Percentiles rank a stretch among this genome's conserved stretches.
phyloP scores from a whole-genome alignment of 1,140 invertebrate genomes.

The Gonioctena quinquepunctata region DNA sequence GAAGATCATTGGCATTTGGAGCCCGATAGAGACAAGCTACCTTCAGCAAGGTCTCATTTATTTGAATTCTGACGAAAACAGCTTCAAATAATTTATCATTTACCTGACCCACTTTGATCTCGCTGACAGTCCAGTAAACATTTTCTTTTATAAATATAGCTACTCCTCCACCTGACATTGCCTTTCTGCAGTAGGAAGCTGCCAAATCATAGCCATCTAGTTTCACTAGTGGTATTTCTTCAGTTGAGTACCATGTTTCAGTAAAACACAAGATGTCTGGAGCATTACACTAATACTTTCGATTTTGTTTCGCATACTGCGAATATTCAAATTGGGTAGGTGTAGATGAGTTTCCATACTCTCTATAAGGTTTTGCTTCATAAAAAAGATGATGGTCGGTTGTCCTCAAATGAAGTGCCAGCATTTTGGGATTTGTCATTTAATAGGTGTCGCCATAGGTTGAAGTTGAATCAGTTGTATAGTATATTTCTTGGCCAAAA shows the following conservation, averaged over 20 bases:
- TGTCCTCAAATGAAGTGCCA: not conserved
- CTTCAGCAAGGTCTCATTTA: not conserved
- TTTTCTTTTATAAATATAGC: not conserved
- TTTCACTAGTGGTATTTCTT: too few relatives aligned
- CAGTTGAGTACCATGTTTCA: not conserved
- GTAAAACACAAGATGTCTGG: not conserved
- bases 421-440: not conserved
- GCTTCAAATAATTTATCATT: too few relatives aligned
- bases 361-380: not conserved
- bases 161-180: too few relatives aligned
- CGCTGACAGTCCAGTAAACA: not conserved
- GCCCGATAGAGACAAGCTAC: too few relatives aligned
- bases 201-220: too few relatives aligned
- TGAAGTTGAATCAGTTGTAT: not conserved
- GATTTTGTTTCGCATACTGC: too few relatives aligned
- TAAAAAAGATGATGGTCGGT: not conserved
- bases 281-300: not conserved
- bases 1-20: not conserved
- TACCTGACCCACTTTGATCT: not conserved
- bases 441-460: not conserved
- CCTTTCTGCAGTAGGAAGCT: too few relatives aligned
- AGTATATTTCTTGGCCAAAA: conserved; percentile 3
- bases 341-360: not conserved
- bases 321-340: too few relatives aligned
- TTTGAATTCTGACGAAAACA: not conserved